phyloP scores from a whole-genome alignment of 2,113 vertebrate species.

The Piaya cayana region DNA sequence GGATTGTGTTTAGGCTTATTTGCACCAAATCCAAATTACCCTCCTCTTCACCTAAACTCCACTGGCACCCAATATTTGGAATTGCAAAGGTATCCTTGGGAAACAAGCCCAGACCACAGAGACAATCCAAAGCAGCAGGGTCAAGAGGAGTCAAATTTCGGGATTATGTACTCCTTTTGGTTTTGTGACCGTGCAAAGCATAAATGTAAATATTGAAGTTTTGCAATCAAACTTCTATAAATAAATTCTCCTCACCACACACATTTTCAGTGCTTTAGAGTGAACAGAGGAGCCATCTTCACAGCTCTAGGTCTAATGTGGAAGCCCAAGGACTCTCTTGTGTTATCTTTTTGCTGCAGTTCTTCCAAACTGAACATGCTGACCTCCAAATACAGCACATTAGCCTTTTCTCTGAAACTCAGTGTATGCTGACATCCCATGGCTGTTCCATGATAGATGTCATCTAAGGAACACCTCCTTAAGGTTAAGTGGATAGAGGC shows the following conservation, averaged over 20 bases:
- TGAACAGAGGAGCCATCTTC: not conserved
- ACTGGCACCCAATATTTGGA: not conserved
- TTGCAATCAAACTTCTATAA: not conserved
- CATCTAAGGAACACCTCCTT: not conserved
- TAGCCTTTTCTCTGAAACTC: not conserved
- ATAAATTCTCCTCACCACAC: not conserved
- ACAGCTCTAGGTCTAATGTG: accelerated
- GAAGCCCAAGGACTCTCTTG: not conserved
- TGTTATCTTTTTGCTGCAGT: not conserved
- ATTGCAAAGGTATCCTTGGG: not conserved
- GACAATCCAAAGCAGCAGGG: accelerated
- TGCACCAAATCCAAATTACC: not conserved
- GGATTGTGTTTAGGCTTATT: not conserved
- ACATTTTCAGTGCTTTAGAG: not conserved
- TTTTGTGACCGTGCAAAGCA: not conserved
- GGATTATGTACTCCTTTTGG: not conserved
- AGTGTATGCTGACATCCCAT: not conserved
- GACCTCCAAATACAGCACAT: not conserved
- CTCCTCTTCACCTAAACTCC: not conserved
- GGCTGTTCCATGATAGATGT: not conserved
- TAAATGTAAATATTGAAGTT: not conserved
- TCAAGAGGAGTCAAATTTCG: not conserved
- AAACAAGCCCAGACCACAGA: not conserved
- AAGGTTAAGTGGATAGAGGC: not conserved
- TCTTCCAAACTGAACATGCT: not conserved